Conservation (phyloP, 1,140 invertebrate species). For the Portunus trituberculatus region DNA sequence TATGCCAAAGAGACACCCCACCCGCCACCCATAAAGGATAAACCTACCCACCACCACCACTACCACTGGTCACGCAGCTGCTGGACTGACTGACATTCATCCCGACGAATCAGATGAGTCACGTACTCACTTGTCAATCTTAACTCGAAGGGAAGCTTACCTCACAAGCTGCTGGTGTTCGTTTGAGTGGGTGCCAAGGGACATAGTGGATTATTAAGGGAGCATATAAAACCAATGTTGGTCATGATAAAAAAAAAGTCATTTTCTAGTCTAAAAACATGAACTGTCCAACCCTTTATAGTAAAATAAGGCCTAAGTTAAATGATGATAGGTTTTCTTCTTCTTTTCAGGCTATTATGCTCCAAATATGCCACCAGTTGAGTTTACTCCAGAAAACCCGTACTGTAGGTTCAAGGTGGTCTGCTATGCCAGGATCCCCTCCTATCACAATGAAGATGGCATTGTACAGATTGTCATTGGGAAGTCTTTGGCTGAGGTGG, state of each 20-base stretch:
- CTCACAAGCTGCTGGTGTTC: not conserved
- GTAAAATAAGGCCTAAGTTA: not conserved
- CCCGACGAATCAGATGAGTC: not conserved
- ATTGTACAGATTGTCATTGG: conserved; percentile 91
- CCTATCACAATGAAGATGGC: conserved; percentile 91
- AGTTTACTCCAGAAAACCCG: conserved; percentile 84
- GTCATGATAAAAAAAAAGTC: no score
- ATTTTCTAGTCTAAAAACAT: no score
- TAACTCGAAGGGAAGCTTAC: not conserved
- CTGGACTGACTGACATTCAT: not conserved
- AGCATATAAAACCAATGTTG: no score
- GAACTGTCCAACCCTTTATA: no score
- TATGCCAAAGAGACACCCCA: no score
- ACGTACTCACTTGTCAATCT: not conserved
- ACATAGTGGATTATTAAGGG: no score
- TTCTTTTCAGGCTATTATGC: conserved; percentile 60
- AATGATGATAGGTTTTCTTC: not conserved
- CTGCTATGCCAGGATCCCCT: conserved; percentile 91
- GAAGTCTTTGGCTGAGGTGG: conserved; percentile 89
- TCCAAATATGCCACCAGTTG: conserved; percentile 58
- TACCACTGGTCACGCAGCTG: not conserved
- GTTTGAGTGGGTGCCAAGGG: no score
- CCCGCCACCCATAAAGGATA: no score
- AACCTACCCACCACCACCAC: no score
- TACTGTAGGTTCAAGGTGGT: conserved; percentile 96